Conservation (phyloP, 1,140 invertebrate genomes). For the Heliconius nattereri region DNA sequence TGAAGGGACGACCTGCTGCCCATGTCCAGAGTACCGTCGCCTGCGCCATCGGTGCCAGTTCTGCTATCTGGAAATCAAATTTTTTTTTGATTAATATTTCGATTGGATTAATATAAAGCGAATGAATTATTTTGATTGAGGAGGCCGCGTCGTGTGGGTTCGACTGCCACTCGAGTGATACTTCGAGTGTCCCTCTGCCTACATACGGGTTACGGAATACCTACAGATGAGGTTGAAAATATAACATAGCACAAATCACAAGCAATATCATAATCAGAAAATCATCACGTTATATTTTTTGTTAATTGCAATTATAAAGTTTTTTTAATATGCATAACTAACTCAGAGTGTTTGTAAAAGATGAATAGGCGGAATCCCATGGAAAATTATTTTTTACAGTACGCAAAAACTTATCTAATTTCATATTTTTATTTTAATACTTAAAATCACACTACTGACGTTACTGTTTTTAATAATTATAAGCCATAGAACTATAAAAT, state of each 20-base stretch:
- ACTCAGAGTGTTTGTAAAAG: constrained; percentile 40
- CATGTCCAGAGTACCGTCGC: constrained; percentile 72
- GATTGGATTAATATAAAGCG: too few relatives aligned
- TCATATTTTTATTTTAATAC: constrained; percentile 28
- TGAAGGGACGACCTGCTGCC: constrained; percentile 77
- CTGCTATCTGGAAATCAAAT: constrained; percentile 54
- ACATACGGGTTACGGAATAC: too few relatives aligned
- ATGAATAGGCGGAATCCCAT: constrained; percentile 34
- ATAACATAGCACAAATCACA: too few relatives aligned
- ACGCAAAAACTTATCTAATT: constrained; percentile 41
- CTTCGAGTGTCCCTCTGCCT: too few relatives aligned
- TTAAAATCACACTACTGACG: neutral
- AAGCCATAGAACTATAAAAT: neutral
- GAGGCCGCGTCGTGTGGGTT: too few relatives aligned
- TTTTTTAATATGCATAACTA: neutral
- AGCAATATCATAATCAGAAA: too few relatives aligned
- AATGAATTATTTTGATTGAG: too few relatives aligned
- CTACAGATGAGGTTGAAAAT: too few relatives aligned
- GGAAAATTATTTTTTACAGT: constrained; percentile 36
- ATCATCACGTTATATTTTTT: too few relatives aligned
- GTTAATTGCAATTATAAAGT: too few relatives aligned
- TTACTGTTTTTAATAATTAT: neutral
- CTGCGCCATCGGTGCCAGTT: constrained; percentile 62
- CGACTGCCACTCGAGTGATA: too few relatives aligned
- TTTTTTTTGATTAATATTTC: neutral